Percentiles rank a stretch among this genome's conserved stretches.
These are phyloP conservation scores for Tor tambroides DNA, from an alignment of 2,113 vertebrate genomes.

Conservation along the genomic window DNA sequence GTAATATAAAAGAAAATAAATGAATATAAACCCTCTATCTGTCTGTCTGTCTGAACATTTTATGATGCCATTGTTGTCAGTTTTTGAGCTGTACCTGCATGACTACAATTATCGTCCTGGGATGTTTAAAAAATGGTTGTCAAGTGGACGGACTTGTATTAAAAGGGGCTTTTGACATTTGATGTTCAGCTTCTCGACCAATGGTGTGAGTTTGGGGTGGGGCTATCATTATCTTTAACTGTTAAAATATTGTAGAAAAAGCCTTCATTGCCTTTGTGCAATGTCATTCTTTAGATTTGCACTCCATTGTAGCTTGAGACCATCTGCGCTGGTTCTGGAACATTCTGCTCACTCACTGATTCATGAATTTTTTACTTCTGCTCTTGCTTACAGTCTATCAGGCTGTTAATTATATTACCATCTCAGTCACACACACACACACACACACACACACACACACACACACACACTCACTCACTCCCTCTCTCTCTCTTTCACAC, in stretches of 20 bases:
- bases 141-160: too few relatives aligned
- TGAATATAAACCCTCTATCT: too few relatives aligned
- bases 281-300: neutral
- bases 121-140: neutral
- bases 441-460: slow-evolving; percentile 7
- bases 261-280: neutral
- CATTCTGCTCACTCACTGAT: slow-evolving; percentile 34
- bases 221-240: neutral
- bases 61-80: too few relatives aligned
- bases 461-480: slow-evolving; percentile 6
- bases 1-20: too few relatives aligned
- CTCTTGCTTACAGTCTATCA: slow-evolving; percentile 10
- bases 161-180: neutral
- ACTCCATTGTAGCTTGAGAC: neutral
- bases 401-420: slow-evolving; percentile 19
- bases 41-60: too few relatives aligned
- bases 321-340: slow-evolving; percentile 44
- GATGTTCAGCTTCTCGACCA: neutral
- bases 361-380: slow-evolving; percentile 16
- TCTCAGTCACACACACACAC: neutral
- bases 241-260: neutral
- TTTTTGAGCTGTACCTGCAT: neutral
- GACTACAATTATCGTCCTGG: too few relatives aligned
- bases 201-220: neutral
- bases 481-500: neutral